phyloP scores from a whole-genome alignment of 2,113 vertebrate genomes.

The Gobius niger region DNA sequence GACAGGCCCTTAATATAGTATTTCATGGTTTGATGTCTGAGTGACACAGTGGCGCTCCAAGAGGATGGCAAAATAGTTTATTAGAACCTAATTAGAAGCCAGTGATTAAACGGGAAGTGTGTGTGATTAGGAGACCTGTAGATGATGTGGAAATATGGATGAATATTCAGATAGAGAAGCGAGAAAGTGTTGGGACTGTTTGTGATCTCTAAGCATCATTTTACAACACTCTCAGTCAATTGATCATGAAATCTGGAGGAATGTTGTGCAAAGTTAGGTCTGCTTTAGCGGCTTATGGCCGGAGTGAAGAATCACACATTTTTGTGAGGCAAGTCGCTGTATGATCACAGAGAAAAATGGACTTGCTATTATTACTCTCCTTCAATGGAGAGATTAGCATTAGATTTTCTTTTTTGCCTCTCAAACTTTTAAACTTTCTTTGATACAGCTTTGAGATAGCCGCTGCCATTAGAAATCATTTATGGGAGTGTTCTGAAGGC shows the following conservation, averaged over 20 bases:
- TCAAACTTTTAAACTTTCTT: constrained; percentile 56
- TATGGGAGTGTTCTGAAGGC: constrained; percentile 64
- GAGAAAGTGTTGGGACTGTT: constrained; percentile 34
- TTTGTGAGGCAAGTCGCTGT: constrained; percentile 65
- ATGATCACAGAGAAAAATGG: constrained; percentile 65
- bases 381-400: constrained; percentile 66
- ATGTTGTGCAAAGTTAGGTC: constrained; percentile 57
- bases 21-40: constrained; percentile 78
- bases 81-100: constrained; percentile 80
- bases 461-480: constrained; percentile 69
- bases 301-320: constrained; percentile 65
- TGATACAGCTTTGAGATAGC: constrained; percentile 62
- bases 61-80: constrained; percentile 78
- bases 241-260: constrained; percentile 71
- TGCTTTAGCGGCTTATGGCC: constrained; percentile 46
- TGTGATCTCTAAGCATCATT: constrained; percentile 32
- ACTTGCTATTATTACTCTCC: constrained; percentile 58
- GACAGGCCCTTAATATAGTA: constrained; percentile 73
- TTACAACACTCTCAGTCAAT: constrained; percentile 64
- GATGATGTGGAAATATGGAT: constrained; percentile 75
- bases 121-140: constrained; percentile 78
- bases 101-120: constrained; percentile 82
- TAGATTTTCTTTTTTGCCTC: constrained; percentile 56
- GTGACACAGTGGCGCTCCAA: constrained; percentile 71
- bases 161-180: constrained; percentile 75